A percentile compares a stretch with the other conserved stretches of the same genome.
Conservation (phyloP, 2,113 vertebrate species). For the Xenus cinereus region DNA sequence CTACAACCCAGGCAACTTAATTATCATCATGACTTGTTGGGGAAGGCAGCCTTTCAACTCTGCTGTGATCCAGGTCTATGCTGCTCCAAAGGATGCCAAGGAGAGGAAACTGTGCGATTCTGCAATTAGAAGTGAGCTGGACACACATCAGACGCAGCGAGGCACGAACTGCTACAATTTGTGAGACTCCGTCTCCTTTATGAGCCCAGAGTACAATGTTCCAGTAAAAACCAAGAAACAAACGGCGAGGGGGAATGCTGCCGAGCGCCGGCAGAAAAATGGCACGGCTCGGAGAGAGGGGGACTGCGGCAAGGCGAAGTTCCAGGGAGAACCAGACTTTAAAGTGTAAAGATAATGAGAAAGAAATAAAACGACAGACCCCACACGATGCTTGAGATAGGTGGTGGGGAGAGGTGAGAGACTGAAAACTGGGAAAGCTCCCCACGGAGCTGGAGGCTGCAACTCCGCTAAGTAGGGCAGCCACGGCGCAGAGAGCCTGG, state of each 20-base stretch:
- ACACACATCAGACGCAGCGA: slow-evolving; percentile 58
- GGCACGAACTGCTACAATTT: slow-evolving; percentile 51
- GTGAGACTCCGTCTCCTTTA: slow-evolving; percentile 31
- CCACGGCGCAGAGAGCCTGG: background rate
- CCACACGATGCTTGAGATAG: background rate
- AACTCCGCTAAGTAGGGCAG: background rate
- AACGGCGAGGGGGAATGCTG: slow-evolving; percentile 1
- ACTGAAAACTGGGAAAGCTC: background rate
- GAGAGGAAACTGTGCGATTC: slow-evolving; percentile 49
- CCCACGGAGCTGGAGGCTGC: background rate
- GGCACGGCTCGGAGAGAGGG: background rate
- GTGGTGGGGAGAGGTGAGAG: background rate
- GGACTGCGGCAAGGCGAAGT: background rate
- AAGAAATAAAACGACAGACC: background rate
- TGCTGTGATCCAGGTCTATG: slow-evolving; percentile 41
- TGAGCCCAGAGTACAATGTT: slow-evolving; percentile 7
- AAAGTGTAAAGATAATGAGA: background rate
- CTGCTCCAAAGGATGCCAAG: slow-evolving; percentile 51
- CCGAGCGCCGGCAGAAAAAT: background rate
- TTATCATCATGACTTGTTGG: slow-evolving; percentile 59
- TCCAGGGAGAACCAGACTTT: background rate
- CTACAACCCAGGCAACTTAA: slow-evolving; percentile 68
- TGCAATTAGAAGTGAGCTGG: slow-evolving; percentile 64
- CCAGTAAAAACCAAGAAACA: slow-evolving; percentile 5
- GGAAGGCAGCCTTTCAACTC: slow-evolving; percentile 63